A percentile compares a stretch with the other conserved stretches of the same genome.
phyloP scores from a whole-genome alignment of 2,888 invertebrate species.

The Idaea biselata region DNA sequence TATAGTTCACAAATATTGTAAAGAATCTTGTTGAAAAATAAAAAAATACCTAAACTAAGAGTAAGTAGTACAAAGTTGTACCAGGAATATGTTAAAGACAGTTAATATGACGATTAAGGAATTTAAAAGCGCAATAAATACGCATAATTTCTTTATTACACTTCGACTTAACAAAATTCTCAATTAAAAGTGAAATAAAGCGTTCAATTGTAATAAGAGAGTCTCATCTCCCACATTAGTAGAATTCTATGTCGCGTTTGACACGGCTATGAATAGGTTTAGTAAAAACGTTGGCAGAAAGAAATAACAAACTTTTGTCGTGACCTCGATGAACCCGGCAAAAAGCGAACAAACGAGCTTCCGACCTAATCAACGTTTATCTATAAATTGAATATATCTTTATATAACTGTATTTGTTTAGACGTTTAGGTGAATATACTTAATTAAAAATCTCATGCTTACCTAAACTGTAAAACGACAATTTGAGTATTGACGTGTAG shows the following conservation, averaged over 20 bases:
- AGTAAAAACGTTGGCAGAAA: background rate
- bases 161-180: background rate
- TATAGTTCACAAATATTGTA: background rate
- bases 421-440: background rate
- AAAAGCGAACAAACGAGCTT: background rate
- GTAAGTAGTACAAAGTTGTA: background rate
- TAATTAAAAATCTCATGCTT: no score
- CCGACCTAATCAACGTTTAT: background rate
- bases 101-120: background rate
- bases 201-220: background rate
- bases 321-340: background rate
- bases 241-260: background rate
- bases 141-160: background rate
- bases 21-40: background rate
- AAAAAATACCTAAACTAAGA: background rate
- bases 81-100: background rate
- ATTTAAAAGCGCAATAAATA: background rate
- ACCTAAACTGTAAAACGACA: no score
- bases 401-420: background rate
- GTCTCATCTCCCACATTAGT: constrained; percentile 1
- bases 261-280: background rate
- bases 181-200: background rate
- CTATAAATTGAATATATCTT: background rate
- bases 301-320: background rate
- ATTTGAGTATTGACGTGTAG: no score